A percentile compares a stretch with the other conserved stretches of the same genome.
phyloP scores from a whole-genome alignment of 1,140 invertebrate genomes.

The Sinonovacula constricta region DNA sequence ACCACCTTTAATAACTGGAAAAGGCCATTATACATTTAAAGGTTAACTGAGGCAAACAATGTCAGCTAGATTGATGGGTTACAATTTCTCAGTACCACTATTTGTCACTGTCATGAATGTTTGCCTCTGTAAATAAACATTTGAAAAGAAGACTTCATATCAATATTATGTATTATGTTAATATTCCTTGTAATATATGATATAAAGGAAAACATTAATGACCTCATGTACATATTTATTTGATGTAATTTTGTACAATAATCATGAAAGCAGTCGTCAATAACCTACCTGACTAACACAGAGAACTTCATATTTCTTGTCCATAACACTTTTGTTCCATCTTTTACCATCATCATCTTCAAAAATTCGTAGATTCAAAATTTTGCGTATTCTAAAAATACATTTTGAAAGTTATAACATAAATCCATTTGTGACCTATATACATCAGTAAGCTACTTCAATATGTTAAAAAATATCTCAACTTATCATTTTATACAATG shows the following conservation, averaged over 20 bases:
- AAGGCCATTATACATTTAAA: no score
- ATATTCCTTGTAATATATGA: not conserved
- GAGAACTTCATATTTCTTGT: slow-evolving; percentile 82
- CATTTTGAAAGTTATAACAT: not conserved
- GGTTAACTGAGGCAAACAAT: no score
- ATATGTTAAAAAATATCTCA: no score
- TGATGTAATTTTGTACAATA: not conserved
- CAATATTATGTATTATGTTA: no score
- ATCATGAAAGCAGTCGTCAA: no score
- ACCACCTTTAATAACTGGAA: no score
- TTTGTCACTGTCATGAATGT: no score
- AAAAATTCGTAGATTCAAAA: slow-evolving; percentile 90
- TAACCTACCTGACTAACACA: slow-evolving; percentile 82
- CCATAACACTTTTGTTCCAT: slow-evolving; percentile 89
- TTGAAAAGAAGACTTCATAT: no score
- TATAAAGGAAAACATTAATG: not conserved
- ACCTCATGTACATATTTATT: not conserved
- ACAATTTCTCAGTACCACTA: no score
- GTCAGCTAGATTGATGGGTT: no score
- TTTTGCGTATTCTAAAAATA: slow-evolving; percentile 86
- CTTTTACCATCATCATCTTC: slow-evolving; percentile 87
- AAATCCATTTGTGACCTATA: not conserved
- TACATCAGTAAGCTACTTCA: not conserved
- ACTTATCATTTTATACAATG: not conserved
- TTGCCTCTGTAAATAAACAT: no score